Conservation (phyloP, 2,113 vertebrate genomes). For the Catagonus wagneri region DNA sequence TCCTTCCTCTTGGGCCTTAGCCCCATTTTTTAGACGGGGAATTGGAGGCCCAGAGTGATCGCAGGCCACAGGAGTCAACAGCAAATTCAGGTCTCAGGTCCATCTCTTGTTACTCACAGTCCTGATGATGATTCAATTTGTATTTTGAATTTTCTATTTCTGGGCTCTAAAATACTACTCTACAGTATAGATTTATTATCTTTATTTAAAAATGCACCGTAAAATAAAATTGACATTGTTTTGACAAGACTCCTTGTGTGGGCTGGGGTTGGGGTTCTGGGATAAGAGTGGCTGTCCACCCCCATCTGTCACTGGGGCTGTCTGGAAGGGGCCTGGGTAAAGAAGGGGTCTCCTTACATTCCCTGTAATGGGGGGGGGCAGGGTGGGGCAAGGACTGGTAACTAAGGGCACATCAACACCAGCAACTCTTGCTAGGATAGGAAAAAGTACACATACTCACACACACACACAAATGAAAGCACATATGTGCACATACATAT, state of each 20-base stretch:
- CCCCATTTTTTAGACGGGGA: neutral
- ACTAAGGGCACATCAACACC: neutral
- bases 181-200: neutral
- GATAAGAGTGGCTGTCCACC: neutral
- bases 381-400: too few species aligned
- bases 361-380: accelerated
- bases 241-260: neutral
- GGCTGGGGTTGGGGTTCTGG: neutral
- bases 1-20: neutral
- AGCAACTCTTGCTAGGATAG: neutral
- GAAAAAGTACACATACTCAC: too few species aligned
- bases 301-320: neutral
- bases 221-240: neutral
- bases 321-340: neutral
- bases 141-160: neutral
- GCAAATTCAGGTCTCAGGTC: neutral
- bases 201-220: neutral
- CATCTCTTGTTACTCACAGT: neutral
- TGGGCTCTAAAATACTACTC: neutral
- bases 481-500: accelerated
- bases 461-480: too few species aligned
- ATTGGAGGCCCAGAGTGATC: neutral
- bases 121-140: neutral
- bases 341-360: too few species aligned
- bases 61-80: neutral